Evolutionary conservation across 2,113 vertebrate species (phyloP), one percentile per base, ranked within the genome.

Genomic region (Myiozetetes cayanensis): DNA sequence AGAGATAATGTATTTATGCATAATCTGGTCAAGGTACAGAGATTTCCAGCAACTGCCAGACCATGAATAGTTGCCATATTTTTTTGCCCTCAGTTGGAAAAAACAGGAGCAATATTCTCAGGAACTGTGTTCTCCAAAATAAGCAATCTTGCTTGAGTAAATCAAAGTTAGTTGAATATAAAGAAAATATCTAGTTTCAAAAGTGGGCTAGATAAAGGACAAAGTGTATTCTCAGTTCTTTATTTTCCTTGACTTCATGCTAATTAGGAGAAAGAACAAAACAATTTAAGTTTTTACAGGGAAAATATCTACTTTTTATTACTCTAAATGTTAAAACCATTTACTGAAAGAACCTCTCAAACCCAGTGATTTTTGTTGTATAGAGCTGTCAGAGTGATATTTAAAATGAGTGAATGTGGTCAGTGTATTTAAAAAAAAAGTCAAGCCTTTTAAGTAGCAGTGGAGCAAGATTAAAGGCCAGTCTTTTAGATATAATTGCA

Each of bases 321-420:
- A 46, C 14, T 89, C 13, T 79, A 94, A 97, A 94, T 97, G 96
- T 87, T 95, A 93, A 94, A 91, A 85, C 15, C 52, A 62, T 96
- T 96, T 93, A 68, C 33, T 91, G 81, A 95, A 87, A 70, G 95
- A 89, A 88, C 75, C 43, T 75, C 91, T 87, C 78, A 91, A 89
- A 61, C 31, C 28, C 56, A 56, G 88, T 85, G 94, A 93, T 95
- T 96, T 94, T 93, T 95, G 71, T 86, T 93, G 65, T 71, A 92
- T 90, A 76, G 87, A 94, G 43, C 73, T 89, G 93, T 96, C 91
- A 95, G 83, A 58, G 77, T 96, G 92, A 55, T 96, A 94, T 95
- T 97, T 96, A 93, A 97, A 95, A 89, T 94, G 93, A 92, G 90
- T 94, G 94, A 96, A 88, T 90, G 82, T 70, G 93, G 89, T 91